Evolutionary conservation across 1,140 invertebrate genomes (phyloP).

Genomic region (Adoxophyes honmai): DNA sequence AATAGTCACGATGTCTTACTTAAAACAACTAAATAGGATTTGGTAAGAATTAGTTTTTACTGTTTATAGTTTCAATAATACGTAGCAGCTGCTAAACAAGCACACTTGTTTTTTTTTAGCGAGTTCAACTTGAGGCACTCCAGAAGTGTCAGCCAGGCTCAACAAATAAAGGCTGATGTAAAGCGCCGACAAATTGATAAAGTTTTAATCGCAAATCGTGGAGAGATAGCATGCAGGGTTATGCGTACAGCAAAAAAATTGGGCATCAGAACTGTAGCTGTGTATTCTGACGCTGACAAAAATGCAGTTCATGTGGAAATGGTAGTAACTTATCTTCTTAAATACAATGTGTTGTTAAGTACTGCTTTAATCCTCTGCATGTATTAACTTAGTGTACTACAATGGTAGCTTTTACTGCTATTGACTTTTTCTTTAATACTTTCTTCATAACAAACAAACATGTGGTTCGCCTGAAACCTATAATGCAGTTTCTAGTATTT

Average conservation of each 20-base stretch:
- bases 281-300: slow-evolving; percentile 96
- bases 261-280: slow-evolving; percentile 95
- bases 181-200: slow-evolving; percentile 80
- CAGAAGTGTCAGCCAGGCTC: slow-evolving; percentile 44
- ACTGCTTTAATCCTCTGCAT: too few relatives aligned
- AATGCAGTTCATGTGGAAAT: slow-evolving; percentile 88
- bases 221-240: slow-evolving; percentile 98
- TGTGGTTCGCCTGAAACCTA: too few relatives aligned
- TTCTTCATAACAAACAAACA: too few relatives aligned
- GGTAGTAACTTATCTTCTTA: slow-evolving; percentile 63
- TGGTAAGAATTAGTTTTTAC: slow-evolving; percentile 34
- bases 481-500: too few relatives aligned
- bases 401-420: too few relatives aligned
- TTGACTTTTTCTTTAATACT: too few relatives aligned
- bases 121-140: slow-evolving; percentile 26
- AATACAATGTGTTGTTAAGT: too few relatives aligned
- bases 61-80: slow-evolving; percentile 1
- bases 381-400: too few relatives aligned
- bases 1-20: slow-evolving; percentile 53
- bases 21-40: slow-evolving; percentile 38
- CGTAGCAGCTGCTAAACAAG: background rate
- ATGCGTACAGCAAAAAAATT: slow-evolving; percentile 92
- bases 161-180: slow-evolving; percentile 43
- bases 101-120: slow-evolving; percentile 26
- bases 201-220: slow-evolving; percentile 96